Percentiles rank a stretch among this genome's conserved stretches.
phyloP scores from a whole-genome alignment of 2,888 invertebrate species.

The Linhomoeus sp. region DNA sequence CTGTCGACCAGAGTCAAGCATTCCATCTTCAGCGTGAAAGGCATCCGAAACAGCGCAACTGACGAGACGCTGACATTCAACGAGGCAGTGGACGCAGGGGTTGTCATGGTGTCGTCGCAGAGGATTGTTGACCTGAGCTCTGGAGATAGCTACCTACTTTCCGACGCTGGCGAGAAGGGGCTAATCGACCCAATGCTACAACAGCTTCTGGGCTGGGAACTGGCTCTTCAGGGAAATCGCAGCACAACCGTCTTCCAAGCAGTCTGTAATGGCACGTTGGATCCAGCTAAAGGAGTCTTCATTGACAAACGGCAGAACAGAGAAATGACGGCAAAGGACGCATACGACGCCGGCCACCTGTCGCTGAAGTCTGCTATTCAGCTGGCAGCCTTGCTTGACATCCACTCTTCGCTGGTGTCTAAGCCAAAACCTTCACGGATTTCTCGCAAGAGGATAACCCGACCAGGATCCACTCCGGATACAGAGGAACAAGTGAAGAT shows the following conservation, averaged over 20 bases:
- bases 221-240: too few species aligned
- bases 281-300: conserved; percentile 54
- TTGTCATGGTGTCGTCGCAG: conserved; percentile 45
- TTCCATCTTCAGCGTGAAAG: conserved; percentile 76
- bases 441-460: conserved; percentile 59
- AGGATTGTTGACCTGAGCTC: conserved; percentile 18
- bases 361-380: conserved; percentile 68
- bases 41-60: conserved; percentile 59
- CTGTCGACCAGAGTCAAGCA: conserved; percentile 66
- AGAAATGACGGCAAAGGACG: conserved; percentile 55
- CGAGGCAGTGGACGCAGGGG: conserved; percentile 52
- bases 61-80: conserved; percentile 65
- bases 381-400: conserved; percentile 60
- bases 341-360: conserved; percentile 61
- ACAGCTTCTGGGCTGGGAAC: conserved; percentile 62
- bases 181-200: conserved; percentile 27
- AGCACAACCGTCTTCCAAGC: conserved; percentile 54
- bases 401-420: conserved; percentile 31
- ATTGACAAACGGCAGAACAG: conserved; percentile 31
- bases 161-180: conserved; percentile 26
- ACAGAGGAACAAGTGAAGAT: conserved; percentile 37
- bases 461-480: conserved; percentile 36
- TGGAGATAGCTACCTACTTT: conserved; percentile 15
- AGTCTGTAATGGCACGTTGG: conserved; percentile 61
- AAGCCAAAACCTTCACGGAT: conserved; percentile 53